Base-by-base conservation (phyloP, 1,140 invertebrate genomes). In the Panulirus ornatus region DNA sequence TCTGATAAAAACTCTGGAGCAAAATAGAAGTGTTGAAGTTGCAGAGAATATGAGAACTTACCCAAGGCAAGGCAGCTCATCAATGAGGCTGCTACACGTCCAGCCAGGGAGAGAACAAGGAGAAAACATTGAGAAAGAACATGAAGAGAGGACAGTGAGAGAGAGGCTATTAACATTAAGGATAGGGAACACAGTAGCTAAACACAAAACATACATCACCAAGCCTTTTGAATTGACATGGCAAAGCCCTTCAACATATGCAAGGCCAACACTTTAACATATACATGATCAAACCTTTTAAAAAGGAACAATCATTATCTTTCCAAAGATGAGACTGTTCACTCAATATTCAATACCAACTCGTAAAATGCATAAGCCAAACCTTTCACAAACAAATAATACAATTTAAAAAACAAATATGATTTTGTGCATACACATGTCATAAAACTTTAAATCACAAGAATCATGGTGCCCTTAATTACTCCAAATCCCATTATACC, bases 41-140 rank as follows among this genome's bases (percentile, higher is more conserved):
- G 79, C 44, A 75, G 88, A 81, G 76, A 73, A 36, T 63, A 36
- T 63, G 79, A 73, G 63, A 38, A 89, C 88, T 89, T 89, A 89
- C 88, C 88, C 88, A 70, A 89, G 81, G 88, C 79, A 83, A 40
- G 88, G 79, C 88, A 89, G 81, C 79, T 89, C 88, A 71, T 89
- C 88, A 73, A 83, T 89, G 66, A 89, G 88, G 88, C 88, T 89
- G 88, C 88, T 89, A 81, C 81, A 83, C 16, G 88, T 83, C 81
- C 88, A 81, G 79, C 66, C 78, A 83, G 79, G 70, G 87, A 75
- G 88, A 89, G 88, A 89, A 83, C 76, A 63, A 44, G 85, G 76
- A 88, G 85, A 88, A 30, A 88, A 88, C 76, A 79, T 86, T 86
- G 85, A 79, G 85, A 88, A 36, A 88, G 38, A 81, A 79, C 40